These are phyloP conservation scores for Liposcelis brunnea DNA, from an alignment of 2,888 invertebrate species.

Conservation along the genomic window DNA sequence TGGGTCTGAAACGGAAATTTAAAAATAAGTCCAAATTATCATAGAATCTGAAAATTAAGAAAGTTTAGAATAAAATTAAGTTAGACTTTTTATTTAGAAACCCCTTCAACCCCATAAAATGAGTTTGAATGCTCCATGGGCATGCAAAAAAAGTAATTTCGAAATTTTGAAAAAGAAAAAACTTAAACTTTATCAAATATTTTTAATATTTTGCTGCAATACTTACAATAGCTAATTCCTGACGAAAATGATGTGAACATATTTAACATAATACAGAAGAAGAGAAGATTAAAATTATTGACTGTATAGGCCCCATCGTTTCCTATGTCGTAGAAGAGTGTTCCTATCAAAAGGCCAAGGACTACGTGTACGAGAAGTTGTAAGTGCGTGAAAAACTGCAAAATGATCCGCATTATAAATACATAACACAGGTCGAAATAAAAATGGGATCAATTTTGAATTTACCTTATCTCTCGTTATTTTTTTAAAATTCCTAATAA, in stretches of 20 bases:
- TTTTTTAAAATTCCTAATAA: slow-evolving; percentile 42
- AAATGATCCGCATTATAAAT: slow-evolving; percentile 10
- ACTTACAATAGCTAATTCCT: slow-evolving; percentile 79
- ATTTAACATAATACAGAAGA: slow-evolving; percentile 83
- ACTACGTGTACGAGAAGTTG: slow-evolving; percentile 60
- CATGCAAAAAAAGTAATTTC: too few relatives aligned
- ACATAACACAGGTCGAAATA: too few relatives aligned
- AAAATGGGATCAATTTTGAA: not conserved
- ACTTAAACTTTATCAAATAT: too few relatives aligned
- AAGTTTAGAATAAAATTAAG: not conserved
- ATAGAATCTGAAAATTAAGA: slow-evolving; percentile 3
- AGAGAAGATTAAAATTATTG: slow-evolving; percentile 76
- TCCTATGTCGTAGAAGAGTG: slow-evolving; percentile 73
- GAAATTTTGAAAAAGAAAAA: too few relatives aligned
- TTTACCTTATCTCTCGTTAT: slow-evolving; percentile 45
- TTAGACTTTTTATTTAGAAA: not conserved
- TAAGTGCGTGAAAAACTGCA: slow-evolving; percentile 52
- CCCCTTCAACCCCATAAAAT: too few relatives aligned
- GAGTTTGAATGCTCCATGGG: too few relatives aligned
- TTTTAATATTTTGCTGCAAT: not conserved
- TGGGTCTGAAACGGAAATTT: slow-evolving; percentile 50
- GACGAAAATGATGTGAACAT: slow-evolving; percentile 90
- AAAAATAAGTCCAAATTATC: not conserved
- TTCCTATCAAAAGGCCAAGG: slow-evolving; percentile 68
- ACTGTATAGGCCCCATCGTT: slow-evolving; percentile 62